Base-by-base conservation (phyloP, 2,888 invertebrate species). In the Euzetes globulus region DNA sequence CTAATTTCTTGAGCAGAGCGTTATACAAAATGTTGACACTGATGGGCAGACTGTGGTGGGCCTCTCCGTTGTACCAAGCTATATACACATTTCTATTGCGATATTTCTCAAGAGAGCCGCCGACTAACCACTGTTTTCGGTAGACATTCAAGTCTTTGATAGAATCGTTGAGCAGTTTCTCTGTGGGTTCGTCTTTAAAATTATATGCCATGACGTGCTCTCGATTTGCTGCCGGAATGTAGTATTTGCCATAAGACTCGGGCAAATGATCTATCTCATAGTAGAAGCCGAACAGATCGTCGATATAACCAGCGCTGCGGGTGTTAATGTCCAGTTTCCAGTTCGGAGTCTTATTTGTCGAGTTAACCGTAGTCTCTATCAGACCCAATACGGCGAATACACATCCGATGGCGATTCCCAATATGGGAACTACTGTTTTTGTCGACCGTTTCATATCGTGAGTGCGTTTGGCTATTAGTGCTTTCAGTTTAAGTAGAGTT, bases 41-140 rank as follows among this genome's bases (percentile, higher is more conserved):
- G n/a, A 75, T 50, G n/a, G 76, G 76, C 17, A 76, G 33, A n/a
- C 71, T 52, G 50, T 76, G 76, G n/a, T 60, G 37, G 4, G 76
- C 76, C 47, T 76, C 76, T 27, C 74, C 76, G 27, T 75, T 76
- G 41, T 76, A 76, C 76, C 76, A 76, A 15, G 74, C 74, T 17
- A 75, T 19, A 29, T 76, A 76, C 7, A 70, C 22, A 17, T 37
- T 75, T 11, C 74, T 33, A 19, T 50, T 52, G 17, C 74, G 50
- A n/a, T 74, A 74, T n/a, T 74, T 71, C 19, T 74, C 74, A 7
- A 71, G 52, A 1, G 74, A 74, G n/a, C 71, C 74, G 6, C 74
- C 74, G 29, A 74, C 71, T n/a, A 74, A 52, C 74, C 74, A 74
- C n/a, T 45, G 29, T n/a, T 74, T 71, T 11, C 74, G 52, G 41